Conservation (phyloP, 2,888 invertebrate genomes). For the Dolomedes plantarius region DNA sequence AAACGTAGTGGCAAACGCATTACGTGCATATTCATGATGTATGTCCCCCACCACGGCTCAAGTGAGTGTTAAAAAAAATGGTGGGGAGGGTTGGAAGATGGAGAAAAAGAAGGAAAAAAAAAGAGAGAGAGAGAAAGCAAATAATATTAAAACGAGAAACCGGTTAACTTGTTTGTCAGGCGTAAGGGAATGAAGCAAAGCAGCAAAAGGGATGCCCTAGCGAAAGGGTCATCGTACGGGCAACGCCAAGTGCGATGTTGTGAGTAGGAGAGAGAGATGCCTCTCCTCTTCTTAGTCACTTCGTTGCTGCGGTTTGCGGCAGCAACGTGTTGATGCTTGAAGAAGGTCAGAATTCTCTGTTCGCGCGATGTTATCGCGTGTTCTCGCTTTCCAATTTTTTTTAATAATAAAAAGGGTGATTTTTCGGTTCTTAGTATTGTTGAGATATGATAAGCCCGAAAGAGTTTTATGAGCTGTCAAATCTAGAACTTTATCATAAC, state of each 20-base stretch:
- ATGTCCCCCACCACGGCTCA: no score
- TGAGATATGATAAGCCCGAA: no score
- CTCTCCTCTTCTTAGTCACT: no score
- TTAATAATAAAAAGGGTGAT: no score
- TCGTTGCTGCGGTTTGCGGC: neutral
- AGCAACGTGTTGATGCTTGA: neutral
- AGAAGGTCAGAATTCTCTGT: neutral
- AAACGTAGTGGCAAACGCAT: neutral
- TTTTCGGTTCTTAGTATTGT: no score
- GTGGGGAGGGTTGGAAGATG: neutral
- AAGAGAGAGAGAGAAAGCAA: neutral
- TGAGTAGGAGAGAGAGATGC: neutral
- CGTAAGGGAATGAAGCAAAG: neutral
- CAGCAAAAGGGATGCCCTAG: neutral
- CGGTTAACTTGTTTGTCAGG: constrained; percentile 14
- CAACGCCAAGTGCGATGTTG: neutral
- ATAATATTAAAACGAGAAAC: constrained; percentile 7
- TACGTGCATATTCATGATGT: neutral
- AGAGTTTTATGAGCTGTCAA: no score
- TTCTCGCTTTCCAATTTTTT: no score
- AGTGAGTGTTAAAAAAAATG: no score
- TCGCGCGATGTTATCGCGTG: no score
- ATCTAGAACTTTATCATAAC: no score
- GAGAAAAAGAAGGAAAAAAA: no score
- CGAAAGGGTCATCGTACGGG: constrained; percentile 3